Percentiles rank a stretch among this genome's conserved stretches.
These are phyloP conservation scores for Zaprionus davidi DNA, from an alignment of 1,140 invertebrate species.

Conservation along the genomic window DNA sequence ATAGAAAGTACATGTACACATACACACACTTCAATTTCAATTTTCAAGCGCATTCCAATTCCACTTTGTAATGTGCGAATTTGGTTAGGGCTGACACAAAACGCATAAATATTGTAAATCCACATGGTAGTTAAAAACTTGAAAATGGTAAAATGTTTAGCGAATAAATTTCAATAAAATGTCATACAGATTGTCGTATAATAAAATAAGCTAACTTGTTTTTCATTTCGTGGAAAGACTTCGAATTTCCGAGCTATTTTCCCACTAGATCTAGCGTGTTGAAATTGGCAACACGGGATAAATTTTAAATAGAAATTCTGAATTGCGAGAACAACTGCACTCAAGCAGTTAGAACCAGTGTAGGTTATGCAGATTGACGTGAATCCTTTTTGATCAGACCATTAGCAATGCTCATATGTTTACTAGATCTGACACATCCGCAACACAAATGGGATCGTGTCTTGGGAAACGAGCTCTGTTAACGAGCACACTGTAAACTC, in stretches of 20 bases:
- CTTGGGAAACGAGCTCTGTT: background rate
- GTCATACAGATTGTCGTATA: constrained; percentile 62
- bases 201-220: constrained; percentile 42
- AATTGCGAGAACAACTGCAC: too few species aligned
- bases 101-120: constrained; percentile 68
- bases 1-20: constrained; percentile 46
- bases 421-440: too few species aligned
- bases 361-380: too few species aligned
- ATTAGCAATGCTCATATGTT: too few species aligned
- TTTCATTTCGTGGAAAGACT: background rate
- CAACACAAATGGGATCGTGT: too few species aligned
- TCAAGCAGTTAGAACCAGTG: too few species aligned
- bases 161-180: constrained; percentile 69
- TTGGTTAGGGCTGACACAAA: constrained; percentile 24
- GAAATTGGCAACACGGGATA: too few species aligned
- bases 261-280: too few species aligned
- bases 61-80: constrained; percentile 18
- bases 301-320: too few species aligned
- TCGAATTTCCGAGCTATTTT: background rate
- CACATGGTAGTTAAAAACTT: constrained; percentile 79
- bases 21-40: constrained; percentile 39
- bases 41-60: constrained; percentile 35
- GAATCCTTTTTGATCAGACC: too few species aligned
- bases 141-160: constrained; percentile 77
- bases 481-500: too few species aligned